phyloP scores from a whole-genome alignment of 1,140 invertebrate species.

The Dufourea novaeangliae region DNA sequence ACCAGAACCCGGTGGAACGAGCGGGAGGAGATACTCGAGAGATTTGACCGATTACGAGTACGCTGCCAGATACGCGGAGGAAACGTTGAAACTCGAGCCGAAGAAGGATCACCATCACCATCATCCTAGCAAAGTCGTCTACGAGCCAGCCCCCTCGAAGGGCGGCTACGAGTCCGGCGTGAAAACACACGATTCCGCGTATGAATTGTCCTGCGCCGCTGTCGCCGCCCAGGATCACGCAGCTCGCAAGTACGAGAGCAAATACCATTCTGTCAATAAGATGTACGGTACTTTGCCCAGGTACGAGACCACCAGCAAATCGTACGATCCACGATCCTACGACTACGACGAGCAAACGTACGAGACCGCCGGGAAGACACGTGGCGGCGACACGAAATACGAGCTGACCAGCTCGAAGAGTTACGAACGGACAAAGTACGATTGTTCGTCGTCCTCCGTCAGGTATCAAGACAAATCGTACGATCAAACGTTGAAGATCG shows the following conservation, averaged over 20 bases:
- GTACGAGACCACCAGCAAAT: slow-evolving; percentile 72
- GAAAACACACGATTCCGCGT: slow-evolving; percentile 76
- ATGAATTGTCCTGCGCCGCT: slow-evolving; percentile 69
- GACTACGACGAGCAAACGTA: slow-evolving; percentile 72
- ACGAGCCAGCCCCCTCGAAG: slow-evolving; percentile 69
- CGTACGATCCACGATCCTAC: slow-evolving; percentile 64
- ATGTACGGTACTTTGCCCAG: slow-evolving; percentile 78
- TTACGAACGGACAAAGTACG: slow-evolving; percentile 78
- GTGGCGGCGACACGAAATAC: slow-evolving; percentile 77
- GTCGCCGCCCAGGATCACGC: slow-evolving; percentile 63
- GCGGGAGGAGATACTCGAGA: slow-evolving; percentile 75
- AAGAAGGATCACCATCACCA: slow-evolving; percentile 75
- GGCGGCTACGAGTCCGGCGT: slow-evolving; percentile 79
- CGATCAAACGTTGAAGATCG: slow-evolving; percentile 78
- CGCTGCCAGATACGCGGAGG: slow-evolving; percentile 75
- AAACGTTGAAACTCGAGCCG: slow-evolving; percentile 77
- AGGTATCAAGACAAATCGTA: slow-evolving; percentile 77
- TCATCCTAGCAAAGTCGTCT: slow-evolving; percentile 63
- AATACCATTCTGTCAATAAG: slow-evolving; percentile 73
- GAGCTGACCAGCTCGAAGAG: slow-evolving; percentile 78
- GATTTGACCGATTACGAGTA: slow-evolving; percentile 78
- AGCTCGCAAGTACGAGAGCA: slow-evolving; percentile 70
- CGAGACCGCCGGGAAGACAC: slow-evolving; percentile 60
- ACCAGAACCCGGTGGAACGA: slow-evolving; percentile 67
- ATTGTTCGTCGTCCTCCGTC: slow-evolving; percentile 58